Conservation (phyloP, 1,140 invertebrate species). For the Chelonus insularis region DNA sequence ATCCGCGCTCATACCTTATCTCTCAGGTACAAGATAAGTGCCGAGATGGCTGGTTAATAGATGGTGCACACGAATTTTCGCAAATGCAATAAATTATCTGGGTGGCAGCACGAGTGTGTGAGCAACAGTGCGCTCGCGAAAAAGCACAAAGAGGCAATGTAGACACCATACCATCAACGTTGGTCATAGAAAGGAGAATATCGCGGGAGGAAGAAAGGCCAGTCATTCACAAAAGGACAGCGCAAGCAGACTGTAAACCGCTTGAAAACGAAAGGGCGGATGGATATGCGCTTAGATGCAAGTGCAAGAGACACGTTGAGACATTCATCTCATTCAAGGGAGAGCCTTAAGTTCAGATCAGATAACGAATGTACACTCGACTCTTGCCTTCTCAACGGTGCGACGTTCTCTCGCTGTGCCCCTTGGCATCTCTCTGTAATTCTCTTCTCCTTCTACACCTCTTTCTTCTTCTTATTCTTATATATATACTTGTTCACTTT, state of each 20-base stretch:
- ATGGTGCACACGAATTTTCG: constrained; percentile 49
- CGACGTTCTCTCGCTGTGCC: constrained; percentile 18
- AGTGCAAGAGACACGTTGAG: constrained; percentile 57
- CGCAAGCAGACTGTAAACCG: constrained; percentile 41
- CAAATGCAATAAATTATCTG: constrained; percentile 47
- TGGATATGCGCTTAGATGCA: constrained; percentile 51
- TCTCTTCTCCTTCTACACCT: background rate
- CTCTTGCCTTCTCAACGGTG: constrained; percentile 30
- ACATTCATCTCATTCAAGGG: constrained; percentile 59
- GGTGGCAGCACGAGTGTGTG: constrained; percentile 19
- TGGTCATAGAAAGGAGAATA: background rate
- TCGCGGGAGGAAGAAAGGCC: constrained; percentile 35
- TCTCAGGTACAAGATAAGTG: constrained; percentile 18
- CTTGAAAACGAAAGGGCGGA: constrained; percentile 55
- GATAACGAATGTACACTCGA: constrained; percentile 57
- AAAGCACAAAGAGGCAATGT: constrained; percentile 37
- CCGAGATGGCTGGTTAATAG: constrained; percentile 35
- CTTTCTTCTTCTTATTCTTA: background rate
- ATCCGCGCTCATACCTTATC: constrained; percentile 23
- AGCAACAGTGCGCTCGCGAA: background rate
- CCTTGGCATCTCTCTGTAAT: constrained; percentile 27
- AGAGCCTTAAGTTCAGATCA: constrained; percentile 56
- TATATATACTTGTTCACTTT: background rate
- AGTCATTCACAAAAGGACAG: constrained; percentile 44
- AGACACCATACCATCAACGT: constrained; percentile 1